Evolutionary conservation across 30 jellyfish, hydroid and myxozoan species (phyloP), one percentile per base, ranked within the genome.

Genomic region (Morbakka virulenta): DNA sequence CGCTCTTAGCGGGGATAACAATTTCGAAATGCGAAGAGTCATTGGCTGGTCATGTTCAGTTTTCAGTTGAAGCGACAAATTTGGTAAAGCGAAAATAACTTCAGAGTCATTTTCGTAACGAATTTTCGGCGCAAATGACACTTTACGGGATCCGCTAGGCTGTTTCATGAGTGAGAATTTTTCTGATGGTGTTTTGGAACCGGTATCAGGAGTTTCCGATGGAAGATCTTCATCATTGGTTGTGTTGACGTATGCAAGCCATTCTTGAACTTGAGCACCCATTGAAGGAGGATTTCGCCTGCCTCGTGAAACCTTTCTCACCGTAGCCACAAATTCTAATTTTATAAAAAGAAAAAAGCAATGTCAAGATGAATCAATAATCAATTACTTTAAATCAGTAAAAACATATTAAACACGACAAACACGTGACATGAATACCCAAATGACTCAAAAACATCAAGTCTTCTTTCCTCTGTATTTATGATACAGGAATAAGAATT

Each of bases 31-130:
- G 28, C 89, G 41, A 0, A 87, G 73, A 22, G 99, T 85, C 94
- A 79, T 91, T 20, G 99, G 99, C 61, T 93, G 99, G 47, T 93
- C 96, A 71, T 93, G 99, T 52, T 85, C 95, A n/a, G 96, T 85
- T 32, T 76, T 85, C 75, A 93, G 51, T 0, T 75, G 83, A 67
- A 93, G 52, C 21, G 76, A 31, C n/a, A 93, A 74, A 29, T 76
- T 70, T 41, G 99, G 99, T 81, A 93, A 33, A 3, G 95, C 99
- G 26, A 93, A 93, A 13, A 93, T 72, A 49, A 86, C 84, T 72
- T 93, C 99, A 1, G 99, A 93, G 29, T 93, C 96, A 69, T 93
- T 93, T 49, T 93, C 96, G 65, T 93, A 93, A 11, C 96, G 89
- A 50, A 83, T 75, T 76, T 93, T 93, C 50, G 99, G 99, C 6